phyloP scores from a whole-genome alignment of 2,113 vertebrate genomes.

The Odobenus rosmarus region DNA sequence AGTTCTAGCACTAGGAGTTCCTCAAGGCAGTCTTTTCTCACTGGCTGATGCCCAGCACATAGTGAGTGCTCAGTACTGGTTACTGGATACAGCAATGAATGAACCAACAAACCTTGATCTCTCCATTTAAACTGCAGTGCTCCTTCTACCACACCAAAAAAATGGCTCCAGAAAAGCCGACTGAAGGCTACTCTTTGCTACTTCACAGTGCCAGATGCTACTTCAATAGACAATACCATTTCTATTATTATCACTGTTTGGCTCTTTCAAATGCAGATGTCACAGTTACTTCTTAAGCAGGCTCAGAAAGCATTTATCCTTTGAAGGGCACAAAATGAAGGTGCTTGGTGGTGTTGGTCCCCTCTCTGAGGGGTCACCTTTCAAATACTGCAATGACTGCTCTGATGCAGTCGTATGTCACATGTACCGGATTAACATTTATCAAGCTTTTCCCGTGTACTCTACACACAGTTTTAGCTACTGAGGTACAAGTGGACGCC shows the following conservation, averaged over 20 bases:
- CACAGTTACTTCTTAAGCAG: background rate
- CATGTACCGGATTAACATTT: background rate
- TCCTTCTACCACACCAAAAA: conserved; percentile 5
- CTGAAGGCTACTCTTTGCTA: background rate
- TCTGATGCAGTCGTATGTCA: background rate
- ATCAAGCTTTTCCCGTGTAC: background rate
- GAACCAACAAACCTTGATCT: background rate
- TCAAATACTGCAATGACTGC: conserved; percentile 3
- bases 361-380: conserved; percentile 29
- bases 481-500: background rate
- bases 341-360: background rate
- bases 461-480: conserved; percentile 1
- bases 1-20: background rate
- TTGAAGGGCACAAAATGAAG: background rate
- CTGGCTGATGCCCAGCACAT: background rate
- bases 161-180: background rate
- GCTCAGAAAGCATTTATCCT: background rate
- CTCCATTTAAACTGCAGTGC: background rate
- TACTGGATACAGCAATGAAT: background rate
- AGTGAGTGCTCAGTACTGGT: background rate
- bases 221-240: background rate
- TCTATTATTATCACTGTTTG: background rate
- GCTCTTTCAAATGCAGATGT: background rate
- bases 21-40: background rate
- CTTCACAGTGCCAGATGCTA: background rate